phyloP scores from a whole-genome alignment of 2,888 invertebrate species.

The Pseudococcus viburni region DNA sequence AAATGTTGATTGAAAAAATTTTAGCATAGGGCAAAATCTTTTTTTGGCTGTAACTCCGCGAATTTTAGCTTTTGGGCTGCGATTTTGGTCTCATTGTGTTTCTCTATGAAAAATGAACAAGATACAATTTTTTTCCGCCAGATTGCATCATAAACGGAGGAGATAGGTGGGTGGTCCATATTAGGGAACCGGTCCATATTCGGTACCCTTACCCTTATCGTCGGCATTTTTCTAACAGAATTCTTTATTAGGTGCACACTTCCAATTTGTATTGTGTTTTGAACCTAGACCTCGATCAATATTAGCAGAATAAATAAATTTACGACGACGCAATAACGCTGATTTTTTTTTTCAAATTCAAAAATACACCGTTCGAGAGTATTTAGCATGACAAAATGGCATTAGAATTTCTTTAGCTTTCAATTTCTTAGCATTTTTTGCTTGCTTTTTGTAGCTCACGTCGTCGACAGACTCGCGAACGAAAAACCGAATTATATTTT shows the following conservation, averaged over 20 bases:
- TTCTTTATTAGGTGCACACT: too few relatives aligned
- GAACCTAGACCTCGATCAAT: neutral
- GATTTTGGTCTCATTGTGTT: too few relatives aligned
- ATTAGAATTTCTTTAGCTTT: slow-evolving; percentile 20
- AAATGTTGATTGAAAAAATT: too few relatives aligned
- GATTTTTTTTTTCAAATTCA: neutral
- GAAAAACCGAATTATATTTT: neutral
- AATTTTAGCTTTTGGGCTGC: too few relatives aligned
- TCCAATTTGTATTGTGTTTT: neutral
- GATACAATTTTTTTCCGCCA: too few relatives aligned
- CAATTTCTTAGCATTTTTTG: neutral
- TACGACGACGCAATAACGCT: neutral
- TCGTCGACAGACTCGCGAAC: neutral
- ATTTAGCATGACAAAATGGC: slow-evolving; percentile 39
- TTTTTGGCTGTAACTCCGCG: too few relatives aligned
- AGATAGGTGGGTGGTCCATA: too few relatives aligned
- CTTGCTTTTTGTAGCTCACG: neutral
- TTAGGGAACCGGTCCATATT: too few relatives aligned
- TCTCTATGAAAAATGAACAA: too few relatives aligned
- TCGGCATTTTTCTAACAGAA: neutral
- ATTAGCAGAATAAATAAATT: neutral
- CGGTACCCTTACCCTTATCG: too few relatives aligned
- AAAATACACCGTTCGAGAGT: neutral
- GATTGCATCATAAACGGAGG: too few relatives aligned
- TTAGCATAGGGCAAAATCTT: too few relatives aligned